Conservation (phyloP, 2,797 vertebrate genomes). For the Pitangus sulphuratus region DNA sequence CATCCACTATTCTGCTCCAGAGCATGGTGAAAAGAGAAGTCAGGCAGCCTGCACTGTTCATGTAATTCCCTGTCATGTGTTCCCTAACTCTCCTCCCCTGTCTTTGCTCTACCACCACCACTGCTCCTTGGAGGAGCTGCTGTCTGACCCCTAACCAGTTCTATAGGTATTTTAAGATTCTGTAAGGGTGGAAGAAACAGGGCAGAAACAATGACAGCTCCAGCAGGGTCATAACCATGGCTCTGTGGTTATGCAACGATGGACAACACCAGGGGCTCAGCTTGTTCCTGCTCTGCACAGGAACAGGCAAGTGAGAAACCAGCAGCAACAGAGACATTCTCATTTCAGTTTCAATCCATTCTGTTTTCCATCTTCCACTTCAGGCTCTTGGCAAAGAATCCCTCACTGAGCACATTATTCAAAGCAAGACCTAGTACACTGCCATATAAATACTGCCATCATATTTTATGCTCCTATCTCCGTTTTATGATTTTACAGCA, state of each 20-base stretch:
- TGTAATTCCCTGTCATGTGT: not conserved
- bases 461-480: not conserved
- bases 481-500: not conserved
- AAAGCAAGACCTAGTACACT: not conserved
- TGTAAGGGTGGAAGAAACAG: not conserved
- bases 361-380: not conserved
- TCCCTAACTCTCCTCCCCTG: not conserved
- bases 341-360: not conserved
- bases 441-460: not conserved
- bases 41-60: not conserved
- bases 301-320: not conserved
- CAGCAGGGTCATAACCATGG: not conserved
- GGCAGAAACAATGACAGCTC: not conserved
- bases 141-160: not conserved
- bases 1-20: not conserved
- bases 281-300: rapidly evolving
- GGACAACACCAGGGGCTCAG: not conserved
- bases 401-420: not conserved
- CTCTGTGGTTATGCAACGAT: not conserved
- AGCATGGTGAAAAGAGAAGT: not conserved
- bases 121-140: not conserved
- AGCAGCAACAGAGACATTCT: not conserved
- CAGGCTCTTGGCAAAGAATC: not conserved
- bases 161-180: not conserved
- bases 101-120: not conserved